Percentiles rank a stretch among this genome's conserved stretches.
phyloP scores from a whole-genome alignment of 2,113 vertebrate genomes.

The Cyprinodon tularosa region DNA sequence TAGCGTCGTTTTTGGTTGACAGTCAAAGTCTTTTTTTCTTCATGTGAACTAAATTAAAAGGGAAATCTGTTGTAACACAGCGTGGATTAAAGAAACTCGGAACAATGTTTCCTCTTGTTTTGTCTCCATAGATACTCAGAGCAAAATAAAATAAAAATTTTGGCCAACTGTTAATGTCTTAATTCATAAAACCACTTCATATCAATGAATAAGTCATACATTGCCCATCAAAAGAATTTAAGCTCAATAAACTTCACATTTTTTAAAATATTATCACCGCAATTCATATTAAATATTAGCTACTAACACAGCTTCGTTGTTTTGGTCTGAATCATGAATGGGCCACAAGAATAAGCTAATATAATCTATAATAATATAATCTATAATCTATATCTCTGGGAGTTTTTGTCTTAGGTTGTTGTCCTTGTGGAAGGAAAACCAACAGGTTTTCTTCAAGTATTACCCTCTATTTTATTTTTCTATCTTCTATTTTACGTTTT shows the following conservation, averaged over 20 bases:
- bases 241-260: not conserved
- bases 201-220: not conserved
- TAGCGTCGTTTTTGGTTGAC: conserved; percentile 42
- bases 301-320: too few species aligned
- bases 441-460: not conserved
- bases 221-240: not conserved
- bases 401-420: not conserved
- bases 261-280: too few species aligned
- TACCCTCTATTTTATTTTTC: not conserved
- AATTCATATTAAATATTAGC: too few species aligned
- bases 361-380: too few species aligned
- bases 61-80: conserved; percentile 12
- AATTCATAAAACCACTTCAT: not conserved
- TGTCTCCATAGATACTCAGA: not conserved
- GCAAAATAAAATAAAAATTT: conserved; percentile 8
- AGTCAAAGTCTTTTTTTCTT: conserved; percentile 24
- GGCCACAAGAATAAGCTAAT: not conserved
- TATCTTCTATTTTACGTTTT: not conserved
- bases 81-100: conserved; percentile 21
- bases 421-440: not conserved
- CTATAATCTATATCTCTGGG: too few species aligned
- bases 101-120: conserved; percentile 18
- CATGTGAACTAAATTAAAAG: conserved; percentile 34
- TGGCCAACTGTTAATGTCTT: not conserved
- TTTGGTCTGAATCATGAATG: not conserved